phyloP scores from a whole-genome alignment of 2,888 invertebrate species.

The Phlogophora meticulosa region DNA sequence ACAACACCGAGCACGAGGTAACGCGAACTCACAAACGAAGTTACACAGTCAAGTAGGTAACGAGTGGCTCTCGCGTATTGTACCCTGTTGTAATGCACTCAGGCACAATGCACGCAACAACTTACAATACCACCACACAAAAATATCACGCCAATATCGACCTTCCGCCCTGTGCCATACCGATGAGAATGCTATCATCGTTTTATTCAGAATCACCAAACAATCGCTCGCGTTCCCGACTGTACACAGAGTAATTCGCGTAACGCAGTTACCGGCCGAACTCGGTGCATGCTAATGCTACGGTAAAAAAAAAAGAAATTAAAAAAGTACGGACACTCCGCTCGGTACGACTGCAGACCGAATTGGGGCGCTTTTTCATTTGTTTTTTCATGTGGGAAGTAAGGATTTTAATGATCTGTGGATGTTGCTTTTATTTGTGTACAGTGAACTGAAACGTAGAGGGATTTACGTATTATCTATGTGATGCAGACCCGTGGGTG shows the following conservation, averaged over 20 bases:
- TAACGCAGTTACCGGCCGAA: conserved; percentile 85
- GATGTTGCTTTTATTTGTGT: conserved; percentile 43
- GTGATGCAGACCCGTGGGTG: not conserved
- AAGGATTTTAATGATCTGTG: conserved; percentile 65
- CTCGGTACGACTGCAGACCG: conserved; percentile 75
- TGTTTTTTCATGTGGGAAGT: conserved; percentile 57
- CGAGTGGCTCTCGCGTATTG: conserved; percentile 86
- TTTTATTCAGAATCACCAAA: conserved; percentile 43
- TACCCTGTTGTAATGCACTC: conserved; percentile 77
- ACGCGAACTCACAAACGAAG: conserved; percentile 87
- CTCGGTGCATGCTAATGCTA: conserved; percentile 85
- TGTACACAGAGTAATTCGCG: conserved; percentile 70
- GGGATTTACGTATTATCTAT: conserved; percentile 34
- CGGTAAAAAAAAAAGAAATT: conserved; percentile 73
- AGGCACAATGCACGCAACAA: conserved; percentile 66
- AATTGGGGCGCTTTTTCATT: conserved; percentile 72
- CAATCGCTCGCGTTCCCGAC: conserved; percentile 52
- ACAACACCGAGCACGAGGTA: conserved; percentile 65
- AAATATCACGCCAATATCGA: conserved; percentile 42
- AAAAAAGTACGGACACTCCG: conserved; percentile 72
- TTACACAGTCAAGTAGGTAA: conserved; percentile 91
- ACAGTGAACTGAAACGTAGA: conserved; percentile 20
- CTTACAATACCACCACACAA: conserved; percentile 48
- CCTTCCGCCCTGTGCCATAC: conserved; percentile 20
- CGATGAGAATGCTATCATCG: conserved; percentile 38